Base-by-base conservation (phyloP, 2,113 vertebrate genomes). In the Polyodon spathula region DNA sequence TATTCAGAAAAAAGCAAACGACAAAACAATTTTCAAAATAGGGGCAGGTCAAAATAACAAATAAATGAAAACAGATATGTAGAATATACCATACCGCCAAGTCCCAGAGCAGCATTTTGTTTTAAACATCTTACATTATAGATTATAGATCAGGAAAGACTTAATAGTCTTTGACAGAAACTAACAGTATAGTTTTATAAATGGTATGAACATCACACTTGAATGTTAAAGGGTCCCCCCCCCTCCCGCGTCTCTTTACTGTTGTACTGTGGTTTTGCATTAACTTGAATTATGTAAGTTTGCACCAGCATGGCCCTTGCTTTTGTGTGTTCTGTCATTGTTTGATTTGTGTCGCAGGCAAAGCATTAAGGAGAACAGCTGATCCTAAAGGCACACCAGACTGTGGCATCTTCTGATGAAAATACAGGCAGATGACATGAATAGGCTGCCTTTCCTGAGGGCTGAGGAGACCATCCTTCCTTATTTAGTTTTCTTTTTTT, bases 341-440 rank as follows among this genome's bases (percentile, higher is more conserved):
- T 55, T 55, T 55, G 53, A 55, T 55, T 55, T 55, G 53, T 55
- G 53, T 55, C 14, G 53, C 53, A 55, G 53, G 53, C 53, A 37
- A 16, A 17, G 17, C 53, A 55, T 55, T 55, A 55, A 55, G 27
- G 53, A 16, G 53, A 55, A 55, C 53, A 55, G 53, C 53, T 55
- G 53, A 55, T 55, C 17, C 53, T 6, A 37, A 8, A 17, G 53
- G 27, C 53, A 55, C 53, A 55, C 53, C 53, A 55, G 53, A 55
- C 53, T 55, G 53, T 55, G 53, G 53, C 53, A 55, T 27, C 53
- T 37, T n/a, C 53, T 55, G 53, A 55, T 55, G 53, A 55, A 37
- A n/a, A 55, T n/a, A 55, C 53, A 55, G n/a, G 27, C 53, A 55
- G 53, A 55, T 55, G 53, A 55, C 53, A 55, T 55, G 53, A 55